Percentiles rank a stretch among this genome's conserved stretches.
Evolutionary conservation across 2,888 invertebrate species (phyloP).

Genomic region (Steinernema scapterisci): DNA sequence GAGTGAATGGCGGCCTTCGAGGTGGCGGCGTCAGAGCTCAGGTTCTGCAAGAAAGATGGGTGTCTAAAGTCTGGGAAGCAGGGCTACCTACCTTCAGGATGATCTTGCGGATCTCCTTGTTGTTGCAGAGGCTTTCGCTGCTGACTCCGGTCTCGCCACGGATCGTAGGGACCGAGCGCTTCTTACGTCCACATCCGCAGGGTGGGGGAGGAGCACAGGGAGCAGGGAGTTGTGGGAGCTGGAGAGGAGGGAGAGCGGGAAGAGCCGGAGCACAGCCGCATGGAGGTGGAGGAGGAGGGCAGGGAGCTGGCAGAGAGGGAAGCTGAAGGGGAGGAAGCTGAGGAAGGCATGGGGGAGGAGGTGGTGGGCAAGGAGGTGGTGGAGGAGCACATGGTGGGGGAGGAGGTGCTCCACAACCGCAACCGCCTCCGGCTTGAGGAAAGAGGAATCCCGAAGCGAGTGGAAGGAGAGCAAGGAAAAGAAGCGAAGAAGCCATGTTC

Average conservation of each 20-base stretch:
- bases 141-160: slow-evolving; percentile 36
- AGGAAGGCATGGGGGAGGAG: slow-evolving; percentile 28
- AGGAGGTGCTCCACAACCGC: slow-evolving; percentile 32
- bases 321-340: slow-evolving; percentile 31
- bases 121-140: slow-evolving; percentile 48
- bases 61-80: background rate
- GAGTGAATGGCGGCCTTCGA: slow-evolving; percentile 52
- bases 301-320: background rate
- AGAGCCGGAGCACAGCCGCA: slow-evolving; percentile 20
- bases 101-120: slow-evolving; percentile 49
- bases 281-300: slow-evolving; percentile 36
- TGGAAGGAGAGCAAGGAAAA: slow-evolving; percentile 1
- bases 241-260: slow-evolving; percentile 42
- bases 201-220: slow-evolving; percentile 48
- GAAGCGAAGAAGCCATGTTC: slow-evolving; percentile 14
- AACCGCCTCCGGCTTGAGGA: background rate
- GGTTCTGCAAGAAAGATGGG: slow-evolving; percentile 41
- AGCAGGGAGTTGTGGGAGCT: slow-evolving; percentile 45
- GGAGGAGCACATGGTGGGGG: slow-evolving; percentile 33
- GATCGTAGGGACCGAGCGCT: slow-evolving; percentile 44
- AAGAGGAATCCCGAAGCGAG: slow-evolving; percentile 20
- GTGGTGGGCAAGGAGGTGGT: slow-evolving; percentile 38
- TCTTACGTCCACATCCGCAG: slow-evolving; percentile 55
- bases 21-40: slow-evolving; percentile 42
- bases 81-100: slow-evolving; percentile 47